Evolutionary conservation across 2,888 invertebrate species (phyloP).

Genomic region (Alcis repandata): DNA sequence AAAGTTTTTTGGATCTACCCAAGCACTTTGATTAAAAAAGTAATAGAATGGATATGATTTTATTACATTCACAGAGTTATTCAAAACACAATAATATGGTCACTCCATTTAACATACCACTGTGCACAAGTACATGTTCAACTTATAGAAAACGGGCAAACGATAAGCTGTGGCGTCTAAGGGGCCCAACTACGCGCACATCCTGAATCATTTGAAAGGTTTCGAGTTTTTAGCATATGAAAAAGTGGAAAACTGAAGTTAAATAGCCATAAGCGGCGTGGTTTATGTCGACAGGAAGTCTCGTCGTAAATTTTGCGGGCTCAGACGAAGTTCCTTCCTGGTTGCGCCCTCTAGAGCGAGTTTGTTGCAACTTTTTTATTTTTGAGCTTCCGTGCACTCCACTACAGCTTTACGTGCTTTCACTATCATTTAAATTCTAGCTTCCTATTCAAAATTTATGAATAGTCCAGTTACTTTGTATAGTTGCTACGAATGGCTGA

Average conservation of each 20-base stretch:
- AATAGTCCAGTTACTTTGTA: no score
- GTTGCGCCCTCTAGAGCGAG: constrained; percentile 57
- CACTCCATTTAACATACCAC: no score
- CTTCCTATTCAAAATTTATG: constrained; percentile 24
- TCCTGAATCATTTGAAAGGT: constrained; percentile 7
- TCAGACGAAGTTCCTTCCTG: constrained; percentile 68
- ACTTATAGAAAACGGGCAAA: no score
- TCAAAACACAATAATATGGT: no score
- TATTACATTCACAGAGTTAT: no score
- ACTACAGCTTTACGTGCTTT: constrained; percentile 1
- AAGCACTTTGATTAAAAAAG: no score
- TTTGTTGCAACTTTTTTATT: constrained; percentile 52
- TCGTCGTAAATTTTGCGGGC: constrained; percentile 70
- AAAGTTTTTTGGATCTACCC: no score
- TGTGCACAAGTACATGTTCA: no score
- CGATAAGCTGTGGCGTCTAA: background rate
- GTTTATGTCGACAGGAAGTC: constrained; percentile 61
- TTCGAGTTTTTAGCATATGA: constrained; percentile 26
- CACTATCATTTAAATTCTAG: constrained; percentile 7
- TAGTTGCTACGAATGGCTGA: no score
- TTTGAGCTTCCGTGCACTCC: constrained; percentile 43
- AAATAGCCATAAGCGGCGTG: constrained; percentile 43
- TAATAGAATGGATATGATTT: no score
- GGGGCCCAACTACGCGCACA: background rate
- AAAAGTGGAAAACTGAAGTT: constrained; percentile 39